phyloP scores from a whole-genome alignment of 2,888 invertebrate genomes.

The Synergus gifuensis region DNA sequence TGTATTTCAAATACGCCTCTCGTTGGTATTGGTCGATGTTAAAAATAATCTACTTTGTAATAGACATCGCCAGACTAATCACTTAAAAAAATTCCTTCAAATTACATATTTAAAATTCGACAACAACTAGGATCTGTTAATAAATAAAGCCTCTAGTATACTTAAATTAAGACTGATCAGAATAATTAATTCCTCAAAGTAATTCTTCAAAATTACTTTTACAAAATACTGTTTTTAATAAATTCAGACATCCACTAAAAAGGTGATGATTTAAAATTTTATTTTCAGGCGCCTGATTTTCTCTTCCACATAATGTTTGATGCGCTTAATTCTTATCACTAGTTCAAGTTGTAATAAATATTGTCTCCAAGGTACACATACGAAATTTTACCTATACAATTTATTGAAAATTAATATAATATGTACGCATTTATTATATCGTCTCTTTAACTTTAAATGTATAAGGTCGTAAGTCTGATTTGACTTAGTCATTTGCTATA shows the following conservation, averaged over 20 bases:
- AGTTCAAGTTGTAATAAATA: constrained; percentile 56
- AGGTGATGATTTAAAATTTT: neutral
- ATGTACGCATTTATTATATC: constrained; percentile 37
- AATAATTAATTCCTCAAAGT: neutral
- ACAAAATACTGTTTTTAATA: neutral
- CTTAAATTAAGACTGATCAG: constrained; percentile 5
- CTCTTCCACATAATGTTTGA: constrained; percentile 25
- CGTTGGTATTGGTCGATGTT: constrained; percentile 32
- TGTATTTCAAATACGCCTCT: neutral
- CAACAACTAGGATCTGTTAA: constrained; percentile 40
- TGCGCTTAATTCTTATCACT: constrained; percentile 28
- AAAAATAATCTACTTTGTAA: constrained; percentile 19
- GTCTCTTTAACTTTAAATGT: neutral
- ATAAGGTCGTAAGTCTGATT: neutral
- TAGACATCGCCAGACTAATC: constrained; percentile 7
- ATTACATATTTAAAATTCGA: neutral
- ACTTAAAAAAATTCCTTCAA: neutral
- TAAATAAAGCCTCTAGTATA: constrained; percentile 37
- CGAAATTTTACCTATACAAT: constrained; percentile 65
- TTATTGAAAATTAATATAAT: constrained; percentile 62
- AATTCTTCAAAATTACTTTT: neutral
- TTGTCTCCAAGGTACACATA: constrained; percentile 67
- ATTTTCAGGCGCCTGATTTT: neutral
- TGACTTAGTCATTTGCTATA: neutral
- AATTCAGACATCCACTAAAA: neutral